phyloP scores from a whole-genome alignment of 2,888 invertebrate species.

The Amblyteles armatorius region DNA sequence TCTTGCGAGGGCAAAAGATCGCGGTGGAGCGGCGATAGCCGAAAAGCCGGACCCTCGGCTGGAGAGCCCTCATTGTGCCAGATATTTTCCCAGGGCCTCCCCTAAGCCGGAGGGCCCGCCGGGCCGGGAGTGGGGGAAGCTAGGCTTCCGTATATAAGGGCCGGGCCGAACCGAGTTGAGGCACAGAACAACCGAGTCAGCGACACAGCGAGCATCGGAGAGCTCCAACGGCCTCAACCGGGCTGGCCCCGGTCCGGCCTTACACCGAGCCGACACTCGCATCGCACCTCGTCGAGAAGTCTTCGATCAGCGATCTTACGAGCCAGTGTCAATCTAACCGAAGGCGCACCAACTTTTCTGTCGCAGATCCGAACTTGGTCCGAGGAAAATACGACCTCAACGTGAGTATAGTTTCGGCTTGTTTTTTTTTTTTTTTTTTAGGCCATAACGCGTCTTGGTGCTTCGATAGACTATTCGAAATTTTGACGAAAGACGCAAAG shows the following conservation, averaged over 20 bases:
- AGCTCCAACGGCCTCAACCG: constrained; percentile 69
- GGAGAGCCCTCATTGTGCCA: constrained; percentile 71
- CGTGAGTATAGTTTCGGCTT: constrained; percentile 82
- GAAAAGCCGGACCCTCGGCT: constrained; percentile 53
- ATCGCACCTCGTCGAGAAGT: not conserved
- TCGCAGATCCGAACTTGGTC: constrained; percentile 73
- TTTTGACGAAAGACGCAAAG: constrained; percentile 63
- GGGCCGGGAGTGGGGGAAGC: constrained; percentile 36
- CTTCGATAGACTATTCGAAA: constrained; percentile 84
- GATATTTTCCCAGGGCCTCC: constrained; percentile 81
- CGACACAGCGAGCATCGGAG: constrained; percentile 72
- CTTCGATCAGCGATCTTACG: constrained; percentile 22
- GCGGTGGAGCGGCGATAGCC: constrained; percentile 11
- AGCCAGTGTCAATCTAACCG: constrained; percentile 71
- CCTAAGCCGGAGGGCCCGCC: constrained; percentile 60
- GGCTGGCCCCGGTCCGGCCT: constrained; percentile 73
- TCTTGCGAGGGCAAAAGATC: constrained; percentile 49
- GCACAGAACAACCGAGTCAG: constrained; percentile 77
- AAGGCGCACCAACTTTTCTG: constrained; percentile 77
- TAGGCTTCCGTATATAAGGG: constrained; percentile 76
- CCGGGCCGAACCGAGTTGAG: constrained; percentile 51
- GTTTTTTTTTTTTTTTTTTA: constrained; percentile 50
- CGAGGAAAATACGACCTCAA: constrained; percentile 40
- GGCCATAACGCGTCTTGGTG: constrained; percentile 80
- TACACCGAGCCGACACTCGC: constrained; percentile 37